Evolutionary conservation across 2,797 vertebrate genomes (phyloP), one percentile per base, ranked within the genome.

Genomic region (Peromyscus eremicus): DNA sequence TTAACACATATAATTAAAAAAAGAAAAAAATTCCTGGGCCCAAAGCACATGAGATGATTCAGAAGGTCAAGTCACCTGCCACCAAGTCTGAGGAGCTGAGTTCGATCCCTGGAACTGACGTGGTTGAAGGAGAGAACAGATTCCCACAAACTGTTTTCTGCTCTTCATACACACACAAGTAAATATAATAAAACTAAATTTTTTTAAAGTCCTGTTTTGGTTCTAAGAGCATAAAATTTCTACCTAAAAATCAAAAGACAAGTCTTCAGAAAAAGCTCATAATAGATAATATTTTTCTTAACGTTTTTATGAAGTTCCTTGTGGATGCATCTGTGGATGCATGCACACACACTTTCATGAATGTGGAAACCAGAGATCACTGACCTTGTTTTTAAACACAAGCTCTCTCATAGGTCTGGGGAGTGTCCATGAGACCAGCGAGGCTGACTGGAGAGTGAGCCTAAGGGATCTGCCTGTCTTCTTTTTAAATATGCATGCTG

Each of bases 181-280:
- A 86, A 70, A 86, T 16, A n/a, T 71, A 37, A 46, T 34, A 83
- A 43, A 66, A 21, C 43, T 19, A 52, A 3, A 5, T 52, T 27
- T 37, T 70, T 68, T 68, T 12, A 27, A 70, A 80, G 37, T 49
- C 62, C 21, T 80, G 13, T 83, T 85, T 92, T 94, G 55, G 46
- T 92, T 94, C 66, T 83, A 52, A 21, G 8, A 93, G 62, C 62
- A 86, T 57, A 95, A 85, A 86, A 89, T 29, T 97, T 71, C 32
- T 73, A 70, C 8, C 90, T 73, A 91, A 95, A 92, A 95, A 81
- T 87, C 55, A 14, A 82, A 94, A 95, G 87, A 19, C 29, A 90
- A 2, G 29, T 55, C 79, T 93, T 89, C 64, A 89, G 52, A 40
- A 43, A 70, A 75, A 66, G 19, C 43, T 85, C 77, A 91, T 73